phyloP scores from a whole-genome alignment of 2,113 vertebrate genomes.

The Gobiocypris rarus region DNA sequence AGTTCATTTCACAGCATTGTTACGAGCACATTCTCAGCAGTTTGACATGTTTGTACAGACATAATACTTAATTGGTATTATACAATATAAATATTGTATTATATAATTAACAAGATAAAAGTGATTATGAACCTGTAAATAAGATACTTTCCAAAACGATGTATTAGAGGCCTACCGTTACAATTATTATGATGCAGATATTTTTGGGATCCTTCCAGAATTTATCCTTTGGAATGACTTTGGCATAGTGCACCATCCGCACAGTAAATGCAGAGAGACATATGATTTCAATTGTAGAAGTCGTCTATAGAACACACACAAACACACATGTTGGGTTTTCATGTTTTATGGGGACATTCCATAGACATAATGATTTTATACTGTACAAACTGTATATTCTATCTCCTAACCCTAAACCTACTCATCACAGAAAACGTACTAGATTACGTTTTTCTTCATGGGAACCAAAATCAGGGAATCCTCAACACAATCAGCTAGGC shows the following conservation, averaged over 20 bases:
- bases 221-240: constrained; percentile 79
- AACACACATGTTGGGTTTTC: not conserved
- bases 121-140: not conserved
- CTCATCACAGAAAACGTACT: no score
- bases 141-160: not conserved
- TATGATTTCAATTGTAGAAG: constrained; percentile 81
- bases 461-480: no score
- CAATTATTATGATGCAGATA: constrained; percentile 87
- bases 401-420: no score
- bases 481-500: no score
- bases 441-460: no score
- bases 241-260: constrained; percentile 85
- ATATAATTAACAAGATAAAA: not conserved
- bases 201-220: constrained; percentile 97
- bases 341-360: no score
- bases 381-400: no score
- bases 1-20: constrained; percentile 62
- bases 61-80: not conserved
- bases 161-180: constrained; percentile 71
- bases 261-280: constrained; percentile 83
- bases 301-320: constrained; percentile 72
- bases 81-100: not conserved
- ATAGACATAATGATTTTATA: no score
- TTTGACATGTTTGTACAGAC: constrained; percentile 7
- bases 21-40: constrained; percentile 62